A percentile compares a stretch with the other conserved stretches of the same genome.
Evolutionary conservation across 2,888 invertebrate species (phyloP).

Genomic region (Drosophila mulleri): DNA sequence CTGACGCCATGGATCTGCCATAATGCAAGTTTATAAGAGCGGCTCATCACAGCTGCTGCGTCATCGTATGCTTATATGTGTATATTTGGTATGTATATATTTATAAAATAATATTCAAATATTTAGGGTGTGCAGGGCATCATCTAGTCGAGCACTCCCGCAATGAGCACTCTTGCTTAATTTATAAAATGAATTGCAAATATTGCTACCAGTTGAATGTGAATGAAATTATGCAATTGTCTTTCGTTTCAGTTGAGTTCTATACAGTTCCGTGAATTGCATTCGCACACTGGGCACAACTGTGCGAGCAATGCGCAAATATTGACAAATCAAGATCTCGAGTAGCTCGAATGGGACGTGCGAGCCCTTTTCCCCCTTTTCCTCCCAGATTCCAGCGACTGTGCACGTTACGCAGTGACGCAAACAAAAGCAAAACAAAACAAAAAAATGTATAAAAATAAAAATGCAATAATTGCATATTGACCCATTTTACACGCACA

Average conservation of each 20-base stretch:
- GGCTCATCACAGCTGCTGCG: background rate
- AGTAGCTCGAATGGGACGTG: constrained; percentile 23
- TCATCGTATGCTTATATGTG: background rate
- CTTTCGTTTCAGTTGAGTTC: constrained; percentile 13
- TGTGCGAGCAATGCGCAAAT: constrained; percentile 45
- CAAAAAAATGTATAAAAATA: constrained; percentile 30
- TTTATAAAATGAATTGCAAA: constrained; percentile 2
- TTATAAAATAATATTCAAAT: background rate
- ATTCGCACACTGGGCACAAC: constrained; percentile 8
- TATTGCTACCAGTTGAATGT: constrained; percentile 10
- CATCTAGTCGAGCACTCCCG: background rate
- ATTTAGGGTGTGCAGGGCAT: background rate
- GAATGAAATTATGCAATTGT: constrained; percentile 26
- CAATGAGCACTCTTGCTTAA: background rate
- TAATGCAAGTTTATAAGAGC: background rate
- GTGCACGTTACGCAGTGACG: constrained; percentile 48
- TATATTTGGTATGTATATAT: background rate
- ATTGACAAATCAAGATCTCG: constrained; percentile 60
- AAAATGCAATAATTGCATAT: constrained; percentile 76
- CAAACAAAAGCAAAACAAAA: constrained; percentile 56
- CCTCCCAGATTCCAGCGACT: background rate
- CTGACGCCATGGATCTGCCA: no score
- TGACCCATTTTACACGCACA: constrained; percentile 71
- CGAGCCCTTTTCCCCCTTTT: constrained; percentile 19
- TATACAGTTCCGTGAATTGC: constrained; percentile 16